Evolutionary conservation across 2,888 invertebrate species (phyloP).

Genomic region (Oxyteleia sp.): DNA sequence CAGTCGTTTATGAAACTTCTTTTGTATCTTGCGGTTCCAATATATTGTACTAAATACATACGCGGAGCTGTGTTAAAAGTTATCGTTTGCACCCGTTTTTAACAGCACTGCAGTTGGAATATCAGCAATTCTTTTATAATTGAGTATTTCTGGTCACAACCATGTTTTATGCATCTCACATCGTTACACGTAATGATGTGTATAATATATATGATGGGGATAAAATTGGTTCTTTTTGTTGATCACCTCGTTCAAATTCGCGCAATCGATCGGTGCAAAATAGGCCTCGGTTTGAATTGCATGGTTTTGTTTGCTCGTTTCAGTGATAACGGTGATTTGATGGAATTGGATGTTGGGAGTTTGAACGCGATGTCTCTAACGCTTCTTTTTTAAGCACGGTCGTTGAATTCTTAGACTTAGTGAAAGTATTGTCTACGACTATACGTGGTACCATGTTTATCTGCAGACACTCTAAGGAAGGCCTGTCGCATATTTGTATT

Average conservation of each 20-base stretch:
- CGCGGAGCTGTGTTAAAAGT: slow-evolving; percentile 27
- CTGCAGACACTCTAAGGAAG: slow-evolving; percentile 42
- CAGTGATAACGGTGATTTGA: not conserved
- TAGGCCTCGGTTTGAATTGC: slow-evolving; percentile 1
- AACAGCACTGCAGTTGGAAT: slow-evolving; percentile 39
- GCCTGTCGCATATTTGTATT: slow-evolving; percentile 40
- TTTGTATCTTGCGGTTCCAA: slow-evolving; percentile 42
- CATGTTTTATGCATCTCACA: slow-evolving; percentile 48
- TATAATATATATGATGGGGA: slow-evolving; percentile 20
- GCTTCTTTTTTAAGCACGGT: slow-evolving; percentile 19
- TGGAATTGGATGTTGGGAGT: not conserved
- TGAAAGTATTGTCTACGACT: slow-evolving; percentile 57
- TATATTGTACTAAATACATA: slow-evolving; percentile 50
- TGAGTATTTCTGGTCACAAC: slow-evolving; percentile 71
- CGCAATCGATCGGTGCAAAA: slow-evolving; percentile 17
- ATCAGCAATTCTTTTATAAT: slow-evolving; percentile 27
- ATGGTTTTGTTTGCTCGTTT: not conserved
- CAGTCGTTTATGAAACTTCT: slow-evolving; percentile 40
- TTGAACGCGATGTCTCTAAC: slow-evolving; percentile 16
- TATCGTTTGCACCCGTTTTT: slow-evolving; percentile 28
- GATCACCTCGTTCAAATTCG: slow-evolving; percentile 39
- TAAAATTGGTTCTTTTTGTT: slow-evolving; percentile 1
- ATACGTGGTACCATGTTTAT: slow-evolving; percentile 27
- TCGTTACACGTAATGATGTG: slow-evolving; percentile 18
- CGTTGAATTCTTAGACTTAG: slow-evolving; percentile 50